phyloP scores from a whole-genome alignment of 2,797 vertebrate genomes.

The Cottoperca gobio region DNA sequence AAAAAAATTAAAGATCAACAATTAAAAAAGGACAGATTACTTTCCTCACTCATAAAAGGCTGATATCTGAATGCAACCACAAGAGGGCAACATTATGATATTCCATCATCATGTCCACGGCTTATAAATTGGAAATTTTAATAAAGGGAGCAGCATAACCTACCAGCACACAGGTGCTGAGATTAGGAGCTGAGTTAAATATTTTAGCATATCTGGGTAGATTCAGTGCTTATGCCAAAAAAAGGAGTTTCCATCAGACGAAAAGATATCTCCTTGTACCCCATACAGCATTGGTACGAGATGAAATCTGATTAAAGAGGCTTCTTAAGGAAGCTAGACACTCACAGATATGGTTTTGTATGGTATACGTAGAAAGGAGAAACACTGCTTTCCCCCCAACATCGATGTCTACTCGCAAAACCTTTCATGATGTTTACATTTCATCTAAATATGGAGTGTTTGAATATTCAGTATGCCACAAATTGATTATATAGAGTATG shows the following conservation, averaged over 20 bases:
- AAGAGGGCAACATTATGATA: constrained; percentile 58
- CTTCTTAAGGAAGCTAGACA: constrained; percentile 17
- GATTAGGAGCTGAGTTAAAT: constrained; percentile 48
- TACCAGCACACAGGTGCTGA: constrained; percentile 55
- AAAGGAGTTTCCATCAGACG: constrained; percentile 27
- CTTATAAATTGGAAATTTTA: constrained; percentile 44
- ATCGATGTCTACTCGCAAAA: constrained; percentile 4
- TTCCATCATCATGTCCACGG: constrained; percentile 21
- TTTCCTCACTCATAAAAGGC: constrained; percentile 12
- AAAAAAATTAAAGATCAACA: not conserved
- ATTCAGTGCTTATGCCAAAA: constrained; percentile 36
- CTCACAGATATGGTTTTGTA: constrained; percentile 7
- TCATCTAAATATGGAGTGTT: constrained; percentile 15
- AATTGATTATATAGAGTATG: not conserved
- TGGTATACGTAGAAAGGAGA: not conserved
- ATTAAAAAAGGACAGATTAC: not conserved
- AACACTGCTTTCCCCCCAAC: not conserved
- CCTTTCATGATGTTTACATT: constrained; percentile 24
- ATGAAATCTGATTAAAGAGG: constrained; percentile 46
- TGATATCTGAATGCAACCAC: constrained; percentile 43
- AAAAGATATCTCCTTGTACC: constrained; percentile 23
- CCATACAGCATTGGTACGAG: constrained; percentile 4
- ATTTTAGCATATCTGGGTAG: constrained; percentile 54
- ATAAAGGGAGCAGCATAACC: constrained; percentile 56
- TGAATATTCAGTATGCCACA: constrained; percentile 24